Conservation (phyloP, 2,888 invertebrate species). For the Drosophila leonis region DNA sequence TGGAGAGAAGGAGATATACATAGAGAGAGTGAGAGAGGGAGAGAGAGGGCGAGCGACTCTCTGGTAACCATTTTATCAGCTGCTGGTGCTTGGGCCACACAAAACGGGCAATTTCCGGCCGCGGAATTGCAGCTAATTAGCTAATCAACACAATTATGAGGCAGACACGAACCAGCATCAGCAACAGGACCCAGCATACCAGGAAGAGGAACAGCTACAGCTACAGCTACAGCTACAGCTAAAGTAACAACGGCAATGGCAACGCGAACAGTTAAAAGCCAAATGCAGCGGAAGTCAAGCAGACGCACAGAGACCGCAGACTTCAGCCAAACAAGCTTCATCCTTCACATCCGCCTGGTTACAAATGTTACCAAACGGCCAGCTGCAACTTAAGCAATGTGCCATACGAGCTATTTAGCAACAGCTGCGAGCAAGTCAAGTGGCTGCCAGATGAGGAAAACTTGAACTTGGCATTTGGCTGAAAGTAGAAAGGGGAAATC, state of each 20-base stretch:
- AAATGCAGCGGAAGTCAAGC: conserved; percentile 59
- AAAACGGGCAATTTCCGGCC: conserved; percentile 74
- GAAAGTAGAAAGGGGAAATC: background rate
- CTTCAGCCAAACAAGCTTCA: conserved; percentile 1
- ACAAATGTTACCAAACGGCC: conserved; percentile 13
- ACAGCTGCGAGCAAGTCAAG: background rate
- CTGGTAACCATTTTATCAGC: conserved; percentile 27
- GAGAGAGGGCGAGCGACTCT: background rate
- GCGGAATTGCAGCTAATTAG: conserved; percentile 76
- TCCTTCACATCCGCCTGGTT: conserved; percentile 26
- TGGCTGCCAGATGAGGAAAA: background rate
- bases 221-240: background rate
- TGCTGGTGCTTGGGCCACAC: conserved; percentile 18
- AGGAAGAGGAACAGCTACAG: conserved; percentile 4
- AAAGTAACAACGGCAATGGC: background rate
- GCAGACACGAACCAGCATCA: conserved; percentile 8
- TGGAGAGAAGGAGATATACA: background rate
- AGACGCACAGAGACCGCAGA: conserved; percentile 43
- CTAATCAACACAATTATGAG: conserved; percentile 77
- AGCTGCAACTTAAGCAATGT: conserved; percentile 8
- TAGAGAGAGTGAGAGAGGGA: background rate
- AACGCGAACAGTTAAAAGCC: conserved; percentile 8
- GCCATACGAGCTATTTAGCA: background rate
- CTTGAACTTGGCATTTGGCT: background rate
- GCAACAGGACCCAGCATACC: background rate